Percentiles rank a stretch among this genome's conserved stretches.
These are phyloP conservation scores for Pelosia muscerda DNA, from an alignment of 2,888 invertebrate species.

Conservation along the genomic window DNA sequence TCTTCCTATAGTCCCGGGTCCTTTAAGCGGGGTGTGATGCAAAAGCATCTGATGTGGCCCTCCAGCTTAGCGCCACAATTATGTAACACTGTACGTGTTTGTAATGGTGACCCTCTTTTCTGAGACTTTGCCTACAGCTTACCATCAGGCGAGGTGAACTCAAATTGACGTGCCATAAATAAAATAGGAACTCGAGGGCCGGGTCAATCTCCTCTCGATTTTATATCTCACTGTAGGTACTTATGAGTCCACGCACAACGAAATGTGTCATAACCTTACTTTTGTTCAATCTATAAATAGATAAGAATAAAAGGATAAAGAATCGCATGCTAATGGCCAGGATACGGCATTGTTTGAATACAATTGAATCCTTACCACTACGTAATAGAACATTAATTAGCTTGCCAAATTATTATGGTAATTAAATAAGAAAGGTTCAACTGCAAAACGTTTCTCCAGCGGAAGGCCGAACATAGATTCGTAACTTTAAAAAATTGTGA, in stretches of 20 bases:
- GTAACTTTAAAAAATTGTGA: not conserved
- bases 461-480: not conserved
- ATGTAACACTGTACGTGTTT: too few species aligned
- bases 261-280: constrained; percentile 7
- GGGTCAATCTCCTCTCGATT: not conserved
- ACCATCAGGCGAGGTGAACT: too few species aligned
- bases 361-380: constrained; percentile 32
- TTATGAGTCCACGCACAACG: not conserved
- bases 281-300: constrained; percentile 31
- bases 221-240: not conserved
- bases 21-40: too few species aligned
- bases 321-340: constrained; percentile 44
- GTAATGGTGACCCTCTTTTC: too few species aligned
- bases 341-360: constrained; percentile 32
- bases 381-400: constrained; percentile 34
- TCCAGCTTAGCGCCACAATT: too few species aligned
- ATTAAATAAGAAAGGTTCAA: constrained; percentile 20
- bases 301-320: constrained; percentile 30
- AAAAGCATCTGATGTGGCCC: too few species aligned
- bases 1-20: too few species aligned
- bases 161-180: too few species aligned
- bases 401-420: constrained; percentile 23
- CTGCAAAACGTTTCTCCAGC: constrained; percentile 3
- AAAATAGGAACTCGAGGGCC: too few species aligned
- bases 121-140: too few species aligned